Percentiles rank a stretch among this genome's conserved stretches.
phyloP scores from a whole-genome alignment of 1,140 invertebrate species.

The Pseudobourletiella spinata region DNA sequence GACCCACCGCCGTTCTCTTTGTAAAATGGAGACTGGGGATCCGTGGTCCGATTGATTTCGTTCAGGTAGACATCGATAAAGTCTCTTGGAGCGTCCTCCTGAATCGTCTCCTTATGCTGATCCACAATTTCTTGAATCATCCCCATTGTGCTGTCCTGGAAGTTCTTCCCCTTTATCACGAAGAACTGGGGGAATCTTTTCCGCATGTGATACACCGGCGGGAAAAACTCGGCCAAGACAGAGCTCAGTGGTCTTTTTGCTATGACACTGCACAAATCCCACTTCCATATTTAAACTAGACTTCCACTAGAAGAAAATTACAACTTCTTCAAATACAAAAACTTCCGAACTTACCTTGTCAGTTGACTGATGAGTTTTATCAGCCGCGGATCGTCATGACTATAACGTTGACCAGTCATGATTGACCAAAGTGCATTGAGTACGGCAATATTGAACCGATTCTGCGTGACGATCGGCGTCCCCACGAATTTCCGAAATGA shows the following conservation, averaged over 20 bases:
- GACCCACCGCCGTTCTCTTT: slow-evolving; percentile 15
- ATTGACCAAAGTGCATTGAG: slow-evolving; percentile 78
- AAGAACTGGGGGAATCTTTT: not conserved
- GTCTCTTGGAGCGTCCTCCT: slow-evolving; percentile 8
- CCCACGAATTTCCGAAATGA: slow-evolving; percentile 8
- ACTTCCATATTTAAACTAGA: not conserved
- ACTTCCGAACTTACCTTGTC: not conserved
- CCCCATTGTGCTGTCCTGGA: not conserved
- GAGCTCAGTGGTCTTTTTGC: not conserved
- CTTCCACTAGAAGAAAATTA: too few species aligned
- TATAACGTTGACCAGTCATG: slow-evolving; percentile 61
- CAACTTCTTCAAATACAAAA: not conserved
- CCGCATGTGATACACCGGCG: not conserved
- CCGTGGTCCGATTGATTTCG: slow-evolving; percentile 13
- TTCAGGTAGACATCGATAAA: slow-evolving; percentile 11
- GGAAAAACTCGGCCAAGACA: not conserved
- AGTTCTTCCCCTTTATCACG: not conserved
- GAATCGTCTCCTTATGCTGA: slow-evolving; percentile 1
- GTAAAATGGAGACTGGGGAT: slow-evolving; percentile 15
- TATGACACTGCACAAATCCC: not conserved
- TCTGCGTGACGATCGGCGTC: slow-evolving; percentile 4
- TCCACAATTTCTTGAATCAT: slow-evolving; percentile 51
- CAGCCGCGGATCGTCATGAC: slow-evolving; percentile 38
- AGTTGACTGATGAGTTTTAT: not conserved
- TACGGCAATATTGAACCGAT: slow-evolving; percentile 42